phyloP scores from a whole-genome alignment of 2,113 vertebrate genomes.

The Perca flavescens region DNA sequence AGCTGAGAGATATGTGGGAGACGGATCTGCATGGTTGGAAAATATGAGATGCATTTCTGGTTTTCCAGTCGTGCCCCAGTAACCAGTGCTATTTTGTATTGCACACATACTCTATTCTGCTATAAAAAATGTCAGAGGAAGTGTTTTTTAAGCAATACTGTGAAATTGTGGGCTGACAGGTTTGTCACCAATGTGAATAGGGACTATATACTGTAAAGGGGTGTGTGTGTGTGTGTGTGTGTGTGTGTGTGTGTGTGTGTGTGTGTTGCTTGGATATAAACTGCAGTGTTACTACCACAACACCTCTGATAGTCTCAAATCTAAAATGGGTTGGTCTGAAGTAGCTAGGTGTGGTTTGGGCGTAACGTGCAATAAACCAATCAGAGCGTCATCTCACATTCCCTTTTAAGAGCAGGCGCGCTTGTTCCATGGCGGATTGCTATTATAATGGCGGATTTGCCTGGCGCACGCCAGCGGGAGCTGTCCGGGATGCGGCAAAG shows the following conservation, averaged over 20 bases:
- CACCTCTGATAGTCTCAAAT: slow-evolving; percentile 19
- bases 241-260: slow-evolving; percentile 16
- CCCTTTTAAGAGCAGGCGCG: too few relatives aligned
- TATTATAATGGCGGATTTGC: too few relatives aligned
- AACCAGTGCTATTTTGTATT: slow-evolving; percentile 34
- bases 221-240: not conserved
- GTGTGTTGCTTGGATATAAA: slow-evolving; percentile 70
- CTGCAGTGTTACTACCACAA: slow-evolving; percentile 48
- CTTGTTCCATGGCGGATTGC: too few relatives aligned
- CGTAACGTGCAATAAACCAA: too few relatives aligned
- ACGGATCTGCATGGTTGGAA: slow-evolving; percentile 47
- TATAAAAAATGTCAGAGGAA: not conserved
- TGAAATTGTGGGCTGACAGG: not conserved
- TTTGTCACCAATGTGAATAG: not conserved
- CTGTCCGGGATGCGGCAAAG: too few relatives aligned
- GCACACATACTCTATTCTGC: slow-evolving; percentile 12
- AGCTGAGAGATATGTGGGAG: slow-evolving; percentile 65
- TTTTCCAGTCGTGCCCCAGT: slow-evolving; percentile 53
- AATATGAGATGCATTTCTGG: slow-evolving; percentile 43
- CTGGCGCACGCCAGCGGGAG: too few relatives aligned
- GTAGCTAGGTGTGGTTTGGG: too few relatives aligned
- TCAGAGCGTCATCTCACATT: too few relatives aligned
- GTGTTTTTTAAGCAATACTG: slow-evolving; percentile 1
- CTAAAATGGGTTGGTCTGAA: too few relatives aligned
- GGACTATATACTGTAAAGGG: not conserved